Conservation (phyloP, 1,140 invertebrate species). For the Galleria mellonella region DNA sequence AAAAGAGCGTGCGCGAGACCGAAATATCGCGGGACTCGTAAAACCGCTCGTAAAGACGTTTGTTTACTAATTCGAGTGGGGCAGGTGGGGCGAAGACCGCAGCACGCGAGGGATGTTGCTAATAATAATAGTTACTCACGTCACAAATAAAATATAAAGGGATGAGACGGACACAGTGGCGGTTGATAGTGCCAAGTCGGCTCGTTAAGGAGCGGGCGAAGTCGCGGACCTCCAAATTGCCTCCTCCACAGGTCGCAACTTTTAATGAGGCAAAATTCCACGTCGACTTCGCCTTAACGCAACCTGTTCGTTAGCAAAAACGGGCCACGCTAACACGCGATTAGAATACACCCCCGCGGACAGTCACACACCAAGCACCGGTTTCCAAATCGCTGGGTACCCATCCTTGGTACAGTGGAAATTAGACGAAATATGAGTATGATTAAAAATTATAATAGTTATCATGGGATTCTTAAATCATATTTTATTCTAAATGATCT, state of each 20-base stretch:
- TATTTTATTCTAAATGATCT: too few species aligned
- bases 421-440: constrained; percentile 6
- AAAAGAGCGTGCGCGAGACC: constrained; percentile 66
- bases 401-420: constrained; percentile 7
- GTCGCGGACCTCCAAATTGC: constrained; percentile 57
- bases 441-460: too few species aligned
- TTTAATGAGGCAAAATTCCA: constrained; percentile 72
- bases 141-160: constrained; percentile 26
- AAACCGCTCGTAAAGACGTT: constrained; percentile 70
- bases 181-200: constrained; percentile 32
- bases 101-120: constrained; percentile 47
- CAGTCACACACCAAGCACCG: constrained; percentile 30
- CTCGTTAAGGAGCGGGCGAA: constrained; percentile 53
- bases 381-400: background rate
- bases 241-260: constrained; percentile 64
- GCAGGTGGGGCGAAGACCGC: constrained; percentile 45
- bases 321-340: constrained; percentile 65
- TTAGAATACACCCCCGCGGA: constrained; percentile 61
- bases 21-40: constrained; percentile 69
- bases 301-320: constrained; percentile 73
- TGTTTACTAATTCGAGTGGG: constrained; percentile 72
- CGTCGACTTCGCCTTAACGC: constrained; percentile 63
- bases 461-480: too few species aligned
- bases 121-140: constrained; percentile 47
- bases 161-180: background rate